Conservation (phyloP, 2,797 vertebrate genomes). For the Saxicola maurus region DNA sequence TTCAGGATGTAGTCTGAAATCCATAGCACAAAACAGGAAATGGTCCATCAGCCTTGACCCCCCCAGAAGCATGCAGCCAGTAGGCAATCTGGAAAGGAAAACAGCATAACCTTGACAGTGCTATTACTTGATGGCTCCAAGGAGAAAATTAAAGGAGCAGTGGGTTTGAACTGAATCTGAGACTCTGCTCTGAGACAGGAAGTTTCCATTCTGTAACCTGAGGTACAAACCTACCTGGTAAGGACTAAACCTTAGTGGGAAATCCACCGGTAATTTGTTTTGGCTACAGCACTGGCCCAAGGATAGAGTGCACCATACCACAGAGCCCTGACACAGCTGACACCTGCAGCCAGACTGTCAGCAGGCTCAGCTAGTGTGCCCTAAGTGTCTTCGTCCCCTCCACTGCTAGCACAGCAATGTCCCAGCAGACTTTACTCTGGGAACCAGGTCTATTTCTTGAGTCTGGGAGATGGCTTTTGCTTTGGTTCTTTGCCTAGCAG, state of each 20-base stretch:
- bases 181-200: background rate
- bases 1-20: background rate
- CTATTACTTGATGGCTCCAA: background rate
- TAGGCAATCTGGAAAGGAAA: background rate
- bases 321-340: background rate
- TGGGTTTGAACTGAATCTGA: background rate
- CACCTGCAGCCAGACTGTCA: background rate
- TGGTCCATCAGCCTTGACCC: background rate
- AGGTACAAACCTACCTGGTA: background rate
- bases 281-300: background rate
- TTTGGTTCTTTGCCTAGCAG: background rate
- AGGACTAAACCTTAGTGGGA: background rate
- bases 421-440: background rate
- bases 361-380: background rate
- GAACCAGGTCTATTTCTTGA: background rate
- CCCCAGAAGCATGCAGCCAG: background rate
- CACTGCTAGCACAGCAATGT: background rate
- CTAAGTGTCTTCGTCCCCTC: background rate
- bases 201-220: background rate
- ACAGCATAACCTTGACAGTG: background rate
- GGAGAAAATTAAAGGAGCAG: background rate
- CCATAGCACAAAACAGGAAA: rapidly evolving
- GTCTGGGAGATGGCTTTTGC: background rate
- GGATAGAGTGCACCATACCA: background rate
- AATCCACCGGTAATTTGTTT: background rate